phyloP scores from a whole-genome alignment of 2,797 vertebrate genomes.

The Ctenopoma kingsleyae region DNA sequence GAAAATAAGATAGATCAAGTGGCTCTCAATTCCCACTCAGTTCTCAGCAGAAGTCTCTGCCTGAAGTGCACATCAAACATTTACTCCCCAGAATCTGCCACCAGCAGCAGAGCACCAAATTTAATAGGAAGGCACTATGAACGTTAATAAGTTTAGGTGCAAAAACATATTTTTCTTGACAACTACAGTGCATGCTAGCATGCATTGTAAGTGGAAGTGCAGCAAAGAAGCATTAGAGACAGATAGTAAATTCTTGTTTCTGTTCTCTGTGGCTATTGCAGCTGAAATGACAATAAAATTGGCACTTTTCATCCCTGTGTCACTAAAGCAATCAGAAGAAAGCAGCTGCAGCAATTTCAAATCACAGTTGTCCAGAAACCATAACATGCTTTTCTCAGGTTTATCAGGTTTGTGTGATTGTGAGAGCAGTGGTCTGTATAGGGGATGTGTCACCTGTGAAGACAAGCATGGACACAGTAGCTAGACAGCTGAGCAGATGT shows the following conservation, averaged over 20 bases:
- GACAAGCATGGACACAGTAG: neutral
- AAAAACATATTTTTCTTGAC: neutral
- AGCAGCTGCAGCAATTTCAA: neutral
- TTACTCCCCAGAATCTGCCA: slow-evolving; percentile 14
- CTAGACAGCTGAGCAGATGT: neutral
- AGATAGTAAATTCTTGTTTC: neutral
- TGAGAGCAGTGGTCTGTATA: neutral
- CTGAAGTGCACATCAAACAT: slow-evolving; percentile 24
- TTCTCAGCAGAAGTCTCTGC: slow-evolving; percentile 6
- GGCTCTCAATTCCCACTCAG: slow-evolving; percentile 25
- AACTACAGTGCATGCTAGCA: neutral
- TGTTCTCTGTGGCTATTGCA: neutral
- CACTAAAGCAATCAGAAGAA: neutral
- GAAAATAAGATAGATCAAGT: slow-evolving; percentile 44
- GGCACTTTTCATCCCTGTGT: neutral
- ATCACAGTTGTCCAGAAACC: neutral
- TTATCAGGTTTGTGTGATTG: neutral
- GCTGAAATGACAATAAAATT: neutral
- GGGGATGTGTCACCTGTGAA: neutral
- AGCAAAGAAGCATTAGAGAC: neutral
- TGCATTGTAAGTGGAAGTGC: neutral
- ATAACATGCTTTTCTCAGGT: neutral
- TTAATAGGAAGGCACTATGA: neutral
- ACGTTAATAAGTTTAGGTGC: neutral
- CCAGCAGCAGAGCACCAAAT: slow-evolving; percentile 5